Evolutionary conservation across 2,797 vertebrate species (phyloP).

Genomic region (Alca torda): DNA sequence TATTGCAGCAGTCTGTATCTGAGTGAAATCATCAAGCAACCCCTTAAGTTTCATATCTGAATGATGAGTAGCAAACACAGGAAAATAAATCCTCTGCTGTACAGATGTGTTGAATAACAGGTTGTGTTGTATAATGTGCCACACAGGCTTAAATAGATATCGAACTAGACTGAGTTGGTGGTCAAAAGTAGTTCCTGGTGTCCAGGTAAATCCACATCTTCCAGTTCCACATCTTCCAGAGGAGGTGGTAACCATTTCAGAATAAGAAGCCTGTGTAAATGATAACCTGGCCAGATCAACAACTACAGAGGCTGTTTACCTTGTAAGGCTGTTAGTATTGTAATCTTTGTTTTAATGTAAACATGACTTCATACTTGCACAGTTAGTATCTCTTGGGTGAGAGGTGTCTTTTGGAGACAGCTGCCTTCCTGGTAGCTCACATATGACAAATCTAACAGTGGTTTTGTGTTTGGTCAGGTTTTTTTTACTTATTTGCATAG

Average conservation of each 20-base stretch:
- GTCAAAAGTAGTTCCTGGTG: not conserved
- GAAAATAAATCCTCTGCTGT: not conserved
- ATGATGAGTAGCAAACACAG: not conserved
- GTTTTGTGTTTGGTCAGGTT: not conserved
- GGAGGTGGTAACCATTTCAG: not conserved
- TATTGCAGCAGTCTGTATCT: not conserved
- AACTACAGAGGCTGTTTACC: not conserved
- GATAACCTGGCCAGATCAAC: not conserved
- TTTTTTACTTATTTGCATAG: rapidly evolving
- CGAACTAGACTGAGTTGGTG: not conserved
- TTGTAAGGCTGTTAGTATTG: not conserved
- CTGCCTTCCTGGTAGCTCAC: not conserved
- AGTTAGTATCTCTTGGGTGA: not conserved
- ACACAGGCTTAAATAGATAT: not conserved
- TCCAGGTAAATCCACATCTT: not conserved
- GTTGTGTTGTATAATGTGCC: not conserved
- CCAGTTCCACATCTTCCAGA: not conserved
- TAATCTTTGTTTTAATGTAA: not conserved
- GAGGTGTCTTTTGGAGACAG: not conserved
- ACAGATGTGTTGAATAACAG: not conserved
- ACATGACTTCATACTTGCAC: not conserved
- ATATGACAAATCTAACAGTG: too few species aligned
- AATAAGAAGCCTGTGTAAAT: not conserved
- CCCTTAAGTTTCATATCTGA: not conserved
- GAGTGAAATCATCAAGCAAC: not conserved